Conservation (phyloP, 2,888 invertebrate genomes). For the Drosophila pseudotalamancana region DNA sequence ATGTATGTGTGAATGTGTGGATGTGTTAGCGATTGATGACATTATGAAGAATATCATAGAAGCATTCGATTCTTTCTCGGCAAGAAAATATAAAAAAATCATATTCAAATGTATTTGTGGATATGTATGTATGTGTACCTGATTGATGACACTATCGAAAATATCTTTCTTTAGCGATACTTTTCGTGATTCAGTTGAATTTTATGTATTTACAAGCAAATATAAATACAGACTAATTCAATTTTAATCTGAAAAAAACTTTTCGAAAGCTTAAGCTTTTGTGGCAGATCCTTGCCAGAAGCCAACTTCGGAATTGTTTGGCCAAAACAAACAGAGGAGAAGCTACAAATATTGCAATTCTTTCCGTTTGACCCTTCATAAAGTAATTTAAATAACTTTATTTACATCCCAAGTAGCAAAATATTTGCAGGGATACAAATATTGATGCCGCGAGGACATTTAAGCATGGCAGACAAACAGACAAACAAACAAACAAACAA, state of each 20-base stretch:
- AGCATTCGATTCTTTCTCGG: too few species aligned
- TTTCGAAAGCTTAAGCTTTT: slow-evolving; percentile 34
- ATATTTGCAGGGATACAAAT: slow-evolving; percentile 70
- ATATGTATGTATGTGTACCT: neutral
- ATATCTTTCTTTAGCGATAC: neutral
- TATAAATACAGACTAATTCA: slow-evolving; percentile 23
- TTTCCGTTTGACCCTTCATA: slow-evolving; percentile 34
- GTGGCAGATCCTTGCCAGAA: slow-evolving; percentile 25
- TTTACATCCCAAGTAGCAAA: slow-evolving; percentile 70
- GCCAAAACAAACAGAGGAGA: slow-evolving; percentile 46
- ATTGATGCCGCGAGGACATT: slow-evolving; percentile 74
- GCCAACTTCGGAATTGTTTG: slow-evolving; percentile 53
- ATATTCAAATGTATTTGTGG: neutral
- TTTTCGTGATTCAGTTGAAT: neutral
- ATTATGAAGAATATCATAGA: too few species aligned
- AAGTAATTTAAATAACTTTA: slow-evolving; percentile 74
- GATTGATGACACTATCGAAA: too few species aligned
- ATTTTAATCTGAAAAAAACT: slow-evolving; percentile 29
- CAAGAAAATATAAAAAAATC: too few species aligned
- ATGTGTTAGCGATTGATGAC: too few species aligned
- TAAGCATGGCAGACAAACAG: slow-evolving; percentile 58
- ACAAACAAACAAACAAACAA: slow-evolving; percentile 37
- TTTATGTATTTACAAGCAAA: neutral
- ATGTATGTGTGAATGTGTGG: neutral
- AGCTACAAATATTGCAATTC: slow-evolving; percentile 48